phyloP scores from a whole-genome alignment of 2,113 vertebrate genomes.

The Chamaetylas fuelleborni region DNA sequence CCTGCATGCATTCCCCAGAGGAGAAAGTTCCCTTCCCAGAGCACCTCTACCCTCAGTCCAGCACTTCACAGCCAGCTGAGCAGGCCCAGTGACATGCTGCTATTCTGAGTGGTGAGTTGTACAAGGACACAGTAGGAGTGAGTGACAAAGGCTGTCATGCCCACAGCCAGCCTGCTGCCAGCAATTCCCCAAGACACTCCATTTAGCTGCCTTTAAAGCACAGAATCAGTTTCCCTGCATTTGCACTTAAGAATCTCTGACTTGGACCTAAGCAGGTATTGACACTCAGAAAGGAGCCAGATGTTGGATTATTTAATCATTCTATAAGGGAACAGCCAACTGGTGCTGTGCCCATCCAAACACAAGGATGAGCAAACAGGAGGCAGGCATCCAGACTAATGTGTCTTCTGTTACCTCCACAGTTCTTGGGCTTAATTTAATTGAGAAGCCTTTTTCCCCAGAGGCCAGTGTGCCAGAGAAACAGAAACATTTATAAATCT shows the following conservation, averaged over 20 bases:
- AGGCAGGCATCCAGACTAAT: not conserved
- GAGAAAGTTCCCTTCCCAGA: not conserved
- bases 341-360: slow-evolving; percentile 16
- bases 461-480: not conserved
- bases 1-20: not conserved
- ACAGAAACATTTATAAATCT: not conserved
- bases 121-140: not conserved
- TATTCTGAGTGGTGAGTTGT: not conserved
- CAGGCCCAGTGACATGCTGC: not conserved
- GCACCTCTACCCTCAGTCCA: not conserved
- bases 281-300: not conserved
- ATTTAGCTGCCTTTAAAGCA: not conserved
- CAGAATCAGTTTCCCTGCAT: not conserved
- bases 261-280: not conserved
- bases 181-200: not conserved
- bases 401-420: not conserved
- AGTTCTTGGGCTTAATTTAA: slow-evolving; percentile 26
- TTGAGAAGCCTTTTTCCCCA: not conserved
- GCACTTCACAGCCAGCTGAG: not conserved
- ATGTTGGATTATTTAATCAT: not conserved
- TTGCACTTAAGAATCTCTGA: not conserved
- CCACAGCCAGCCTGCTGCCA: not conserved
- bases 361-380: slow-evolving; percentile 5
- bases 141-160: not conserved
- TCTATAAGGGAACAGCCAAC: not conserved